Percentiles rank a stretch among this genome's conserved stretches.
Evolutionary conservation across 2,888 invertebrate species (phyloP).

Genomic region (Camponotus fellah): DNA sequence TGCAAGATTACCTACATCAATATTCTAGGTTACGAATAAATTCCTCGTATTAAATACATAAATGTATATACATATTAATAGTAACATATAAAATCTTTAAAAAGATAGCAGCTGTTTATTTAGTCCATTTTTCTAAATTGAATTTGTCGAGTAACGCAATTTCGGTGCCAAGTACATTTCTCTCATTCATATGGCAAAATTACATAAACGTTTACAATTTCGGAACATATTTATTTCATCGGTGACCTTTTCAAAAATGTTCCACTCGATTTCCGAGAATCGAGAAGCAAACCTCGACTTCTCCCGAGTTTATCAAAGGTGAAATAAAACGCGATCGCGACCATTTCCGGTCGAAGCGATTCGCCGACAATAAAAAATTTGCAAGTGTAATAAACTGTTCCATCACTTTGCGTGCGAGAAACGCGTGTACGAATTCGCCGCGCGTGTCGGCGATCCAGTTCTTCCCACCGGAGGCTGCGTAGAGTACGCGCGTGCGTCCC

Average conservation of each 20-base stretch:
- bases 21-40: neutral
- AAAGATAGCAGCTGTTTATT: neutral
- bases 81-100: neutral
- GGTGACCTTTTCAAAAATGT: neutral
- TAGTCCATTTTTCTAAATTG: neutral
- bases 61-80: neutral
- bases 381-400: neutral
- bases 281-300: neutral
- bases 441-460: neutral
- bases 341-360: neutral
- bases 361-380: neutral
- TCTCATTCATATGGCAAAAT: neutral
- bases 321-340: neutral
- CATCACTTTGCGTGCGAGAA: neutral
- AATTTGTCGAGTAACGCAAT: neutral
- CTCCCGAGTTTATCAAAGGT: neutral
- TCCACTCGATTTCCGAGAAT: neutral
- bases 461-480: constrained; percentile 7
- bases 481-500: constrained; percentile 47
- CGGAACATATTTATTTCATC: neutral
- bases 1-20: neutral
- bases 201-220: constrained; percentile 7
- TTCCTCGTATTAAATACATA: neutral
- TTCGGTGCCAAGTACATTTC: neutral
- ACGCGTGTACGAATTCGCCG: neutral